Conservation (phyloP, 2,888 invertebrate genomes). For the Dynastes tityus region DNA sequence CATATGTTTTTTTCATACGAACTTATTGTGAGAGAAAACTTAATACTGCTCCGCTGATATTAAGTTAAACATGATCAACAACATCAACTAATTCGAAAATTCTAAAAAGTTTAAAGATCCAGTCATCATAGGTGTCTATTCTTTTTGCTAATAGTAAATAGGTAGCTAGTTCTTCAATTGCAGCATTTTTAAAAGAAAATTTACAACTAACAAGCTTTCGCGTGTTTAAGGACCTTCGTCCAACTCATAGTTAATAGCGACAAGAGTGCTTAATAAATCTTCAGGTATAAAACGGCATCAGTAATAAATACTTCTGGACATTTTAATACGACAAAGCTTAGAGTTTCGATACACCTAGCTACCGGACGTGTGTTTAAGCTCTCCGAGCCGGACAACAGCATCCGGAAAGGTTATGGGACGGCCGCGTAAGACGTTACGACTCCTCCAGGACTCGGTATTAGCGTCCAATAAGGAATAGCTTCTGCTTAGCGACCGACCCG, state of each 20-base stretch:
- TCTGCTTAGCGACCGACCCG: constrained; percentile 53
- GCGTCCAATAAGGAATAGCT: constrained; percentile 55
- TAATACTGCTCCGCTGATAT: no score
- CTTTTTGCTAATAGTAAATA: no score
- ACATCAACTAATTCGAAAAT: no score
- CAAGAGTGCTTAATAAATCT: not conserved
- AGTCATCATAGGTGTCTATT: no score
- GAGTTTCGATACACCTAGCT: constrained; percentile 42
- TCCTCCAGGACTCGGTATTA: constrained; percentile 54
- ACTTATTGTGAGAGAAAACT: no score
- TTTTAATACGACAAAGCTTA: constrained; percentile 50
- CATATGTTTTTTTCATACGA: no score
- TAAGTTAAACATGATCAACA: no score
- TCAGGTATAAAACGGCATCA: constrained; percentile 34
- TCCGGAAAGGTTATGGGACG: constrained; percentile 46
- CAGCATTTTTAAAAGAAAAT: no score
- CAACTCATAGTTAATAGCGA: not conserved
- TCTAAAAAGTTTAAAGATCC: no score
- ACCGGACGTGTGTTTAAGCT: constrained; percentile 50
- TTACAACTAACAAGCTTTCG: no score
- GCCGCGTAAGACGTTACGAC: constrained; percentile 52
- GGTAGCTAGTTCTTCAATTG: no score
- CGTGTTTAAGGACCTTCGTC: no score
- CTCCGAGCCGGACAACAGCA: constrained; percentile 22
- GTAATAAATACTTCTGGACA: constrained; percentile 48